Percentiles rank a stretch among this genome's conserved stretches.
Conservation (phyloP, 2,113 vertebrate species). For the Gnathonemus echidnorhynchus region DNA sequence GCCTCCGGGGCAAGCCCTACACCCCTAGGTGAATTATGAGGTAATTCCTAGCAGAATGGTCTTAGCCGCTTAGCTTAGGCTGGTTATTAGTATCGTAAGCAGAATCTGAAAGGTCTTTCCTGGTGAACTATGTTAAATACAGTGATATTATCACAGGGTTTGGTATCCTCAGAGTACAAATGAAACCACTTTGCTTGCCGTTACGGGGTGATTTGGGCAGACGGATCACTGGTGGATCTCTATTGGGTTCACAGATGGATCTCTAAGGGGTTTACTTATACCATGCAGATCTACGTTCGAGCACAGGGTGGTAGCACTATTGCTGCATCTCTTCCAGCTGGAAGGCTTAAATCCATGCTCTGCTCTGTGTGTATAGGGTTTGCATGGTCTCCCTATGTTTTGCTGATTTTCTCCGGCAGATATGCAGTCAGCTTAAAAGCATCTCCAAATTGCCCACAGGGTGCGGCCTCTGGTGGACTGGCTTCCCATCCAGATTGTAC, state of each 20-base stretch:
- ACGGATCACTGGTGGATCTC: not conserved
- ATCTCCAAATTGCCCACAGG: not conserved
- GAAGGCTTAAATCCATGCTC: not conserved
- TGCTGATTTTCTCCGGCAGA: not conserved
- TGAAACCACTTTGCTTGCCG: not conserved
- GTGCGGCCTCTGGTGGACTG: not conserved
- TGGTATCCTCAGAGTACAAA: not conserved
- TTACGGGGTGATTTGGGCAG: not conserved
- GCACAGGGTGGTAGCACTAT: not conserved
- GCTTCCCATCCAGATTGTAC: not conserved
- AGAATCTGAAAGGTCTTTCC: not conserved
- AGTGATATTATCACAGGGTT: not conserved
- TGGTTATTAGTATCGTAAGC: not conserved
- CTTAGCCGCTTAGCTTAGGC: not conserved
- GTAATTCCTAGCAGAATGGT: not conserved
- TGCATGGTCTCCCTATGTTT: not conserved
- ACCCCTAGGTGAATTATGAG: not conserved
- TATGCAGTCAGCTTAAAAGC: not conserved
- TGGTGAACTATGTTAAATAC: not conserved
- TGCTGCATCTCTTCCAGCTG: not conserved
- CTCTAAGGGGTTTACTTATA: not conserved
- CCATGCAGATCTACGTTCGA: not conserved
- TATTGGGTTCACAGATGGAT: not conserved
- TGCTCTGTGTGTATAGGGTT: not conserved
- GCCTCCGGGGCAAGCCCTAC: not conserved